Evolutionary conservation across 2,113 vertebrate species (phyloP), one percentile per base, ranked within the genome.

Genomic region (Hyla sarda): DNA sequence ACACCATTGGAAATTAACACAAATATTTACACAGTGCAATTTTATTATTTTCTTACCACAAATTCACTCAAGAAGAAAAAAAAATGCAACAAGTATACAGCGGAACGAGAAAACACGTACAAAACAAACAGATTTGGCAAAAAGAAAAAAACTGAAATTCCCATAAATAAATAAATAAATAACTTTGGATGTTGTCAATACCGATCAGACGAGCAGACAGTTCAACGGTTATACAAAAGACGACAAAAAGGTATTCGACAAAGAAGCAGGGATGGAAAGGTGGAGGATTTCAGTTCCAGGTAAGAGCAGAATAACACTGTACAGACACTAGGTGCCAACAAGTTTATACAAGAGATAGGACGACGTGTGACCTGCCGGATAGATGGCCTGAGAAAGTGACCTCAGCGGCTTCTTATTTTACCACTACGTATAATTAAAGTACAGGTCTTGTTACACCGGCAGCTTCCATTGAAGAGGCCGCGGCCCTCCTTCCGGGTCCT

Each of bases 101-200:
- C 45, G 25, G 78, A 65, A 37, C n/a, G 13, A 60, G 16, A 65
- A 81, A 84, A 89, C 25, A 85, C 87, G 56, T 89, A 81, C 89
- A 74, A 84, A 56, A 75, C 50, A 83, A 85, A 89, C 69, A 78
- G 84, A 87, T 90, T 88, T 74, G 88, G 88, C 84, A 90, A 87
- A 41, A 89, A 87, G 67, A 32, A 10, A 65, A 14, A 56, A 25
- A 17, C 67, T 52, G 23, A 56, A 25, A 17, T 77, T 52, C 30
- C 94, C 93, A 95, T 95, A 94, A 88, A 91, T 91, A 92, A 95
- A 95, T 95, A 95, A 94, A 95, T 93, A 93, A 93, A 76, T 87
- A 87, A 87, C 79, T 90, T 90, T 90, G 91, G 90, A 91, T 91
- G 91, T 85, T 90, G 82, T 87, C 90, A 92, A 89, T 87, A 91